These are phyloP conservation scores for Artemia franciscana DNA, from an alignment of 1,140 invertebrate species.

Conservation along the genomic window DNA sequence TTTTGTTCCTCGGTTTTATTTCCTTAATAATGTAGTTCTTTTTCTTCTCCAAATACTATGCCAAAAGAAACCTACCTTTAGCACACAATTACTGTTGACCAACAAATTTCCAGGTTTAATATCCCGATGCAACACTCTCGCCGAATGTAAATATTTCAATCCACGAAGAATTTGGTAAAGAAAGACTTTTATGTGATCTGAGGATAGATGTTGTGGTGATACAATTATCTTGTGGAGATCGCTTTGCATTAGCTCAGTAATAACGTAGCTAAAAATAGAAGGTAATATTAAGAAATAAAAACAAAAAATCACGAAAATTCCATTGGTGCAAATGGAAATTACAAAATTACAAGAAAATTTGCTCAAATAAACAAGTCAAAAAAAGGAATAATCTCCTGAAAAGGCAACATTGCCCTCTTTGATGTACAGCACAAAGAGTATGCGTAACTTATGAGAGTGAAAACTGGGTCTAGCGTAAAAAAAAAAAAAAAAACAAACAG, in stretches of 20 bases:
- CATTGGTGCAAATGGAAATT: background rate
- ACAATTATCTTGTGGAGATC: constrained; percentile 99
- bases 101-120: constrained; percentile 97
- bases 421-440: too few relatives aligned
- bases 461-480: too few relatives aligned
- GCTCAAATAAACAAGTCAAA: constrained; percentile 13
- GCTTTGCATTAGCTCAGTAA: constrained; percentile 95
- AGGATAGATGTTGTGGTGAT: constrained; percentile 86
- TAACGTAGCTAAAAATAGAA: constrained; percentile 61
- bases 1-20: too few relatives aligned
- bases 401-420: too few relatives aligned
- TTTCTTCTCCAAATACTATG: too few relatives aligned
- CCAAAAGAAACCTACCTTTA: constrained; percentile 61
- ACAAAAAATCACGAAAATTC: background rate
- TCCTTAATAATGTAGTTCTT: too few relatives aligned
- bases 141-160: constrained; percentile 92
- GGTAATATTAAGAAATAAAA: too few relatives aligned
- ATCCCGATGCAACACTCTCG: constrained; percentile 87
- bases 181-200: constrained; percentile 99
- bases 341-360: background rate
- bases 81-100: constrained; percentile 93
- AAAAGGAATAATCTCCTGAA: too few relatives aligned
- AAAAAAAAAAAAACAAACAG: too few relatives aligned
- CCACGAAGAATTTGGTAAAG: constrained; percentile 98
- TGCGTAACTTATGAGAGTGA: too few relatives aligned